These are phyloP conservation scores for Mirounga angustirostris DNA, from an alignment of 2,113 vertebrate species.

Conservation along the genomic window DNA sequence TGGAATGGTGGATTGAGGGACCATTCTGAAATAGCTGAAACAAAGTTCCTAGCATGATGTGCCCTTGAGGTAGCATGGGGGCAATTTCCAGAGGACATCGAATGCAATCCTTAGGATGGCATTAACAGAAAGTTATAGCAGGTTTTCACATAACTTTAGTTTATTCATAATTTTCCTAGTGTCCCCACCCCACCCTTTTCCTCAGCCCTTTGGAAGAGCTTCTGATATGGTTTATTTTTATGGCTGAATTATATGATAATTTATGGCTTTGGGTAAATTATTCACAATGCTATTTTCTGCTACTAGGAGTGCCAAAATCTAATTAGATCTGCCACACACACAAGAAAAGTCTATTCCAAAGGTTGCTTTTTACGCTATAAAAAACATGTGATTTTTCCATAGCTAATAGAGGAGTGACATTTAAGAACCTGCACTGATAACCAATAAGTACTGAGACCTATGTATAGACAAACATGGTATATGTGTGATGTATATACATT, in stretches of 20 bases:
- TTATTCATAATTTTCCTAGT: not conserved
- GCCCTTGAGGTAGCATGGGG: not conserved
- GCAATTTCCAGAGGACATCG: not conserved
- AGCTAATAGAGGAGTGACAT: not conserved
- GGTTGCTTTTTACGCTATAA: slow-evolving; percentile 32
- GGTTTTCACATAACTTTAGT: not conserved
- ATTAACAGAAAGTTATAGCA: not conserved
- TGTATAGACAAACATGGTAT: not conserved
- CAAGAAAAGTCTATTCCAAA: slow-evolving; percentile 14
- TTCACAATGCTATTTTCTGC: slow-evolving; percentile 67
- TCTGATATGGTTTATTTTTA: slow-evolving; percentile 58
- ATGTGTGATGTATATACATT: not conserved
- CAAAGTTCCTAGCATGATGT: not conserved
- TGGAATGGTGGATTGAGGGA: not conserved
- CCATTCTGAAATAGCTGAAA: not conserved
- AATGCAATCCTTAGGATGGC: not conserved
- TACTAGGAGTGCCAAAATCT: slow-evolving; percentile 46
- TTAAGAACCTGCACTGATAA: not conserved
- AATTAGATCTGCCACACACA: slow-evolving; percentile 55
- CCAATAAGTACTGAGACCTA: not conserved
- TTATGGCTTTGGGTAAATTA: slow-evolving; percentile 63
- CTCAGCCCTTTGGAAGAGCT: slow-evolving; percentile 6
- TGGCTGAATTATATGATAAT: slow-evolving; percentile 59
- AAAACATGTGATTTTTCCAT: slow-evolving; percentile 18
- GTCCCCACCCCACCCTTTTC: not conserved